A percentile compares a stretch with the other conserved stretches of the same genome.
These are phyloP conservation scores for Drosophila mimica DNA, from an alignment of 2,888 invertebrate species.

Conservation along the genomic window DNA sequence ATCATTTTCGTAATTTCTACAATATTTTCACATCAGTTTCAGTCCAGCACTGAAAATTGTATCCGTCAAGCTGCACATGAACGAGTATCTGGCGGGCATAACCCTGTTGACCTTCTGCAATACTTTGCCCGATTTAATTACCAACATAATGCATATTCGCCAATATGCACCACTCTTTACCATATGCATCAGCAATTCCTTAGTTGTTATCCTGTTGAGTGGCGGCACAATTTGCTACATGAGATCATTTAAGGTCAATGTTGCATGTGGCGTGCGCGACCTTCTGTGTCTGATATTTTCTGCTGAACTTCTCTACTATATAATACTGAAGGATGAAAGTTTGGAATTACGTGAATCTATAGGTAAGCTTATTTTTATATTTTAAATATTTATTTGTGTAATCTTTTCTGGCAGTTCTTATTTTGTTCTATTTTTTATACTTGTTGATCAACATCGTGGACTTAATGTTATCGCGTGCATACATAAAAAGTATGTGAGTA, in stretches of 20 bases:
- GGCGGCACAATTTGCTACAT: conserved; percentile 47
- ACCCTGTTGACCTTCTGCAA: conserved; percentile 53
- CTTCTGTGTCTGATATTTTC: conserved; percentile 38
- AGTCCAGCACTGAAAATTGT: conserved; percentile 42
- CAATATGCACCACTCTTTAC: conserved; percentile 49
- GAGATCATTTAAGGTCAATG: conserved; percentile 50
- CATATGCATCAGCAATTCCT: conserved; percentile 42
- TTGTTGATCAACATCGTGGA: conserved; percentile 40
- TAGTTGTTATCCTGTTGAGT: conserved; percentile 44
- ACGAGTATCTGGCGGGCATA: conserved; percentile 54
- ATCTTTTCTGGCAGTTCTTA: conserved; percentile 18
- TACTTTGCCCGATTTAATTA: conserved; percentile 44
- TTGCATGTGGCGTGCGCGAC: conserved; percentile 35
- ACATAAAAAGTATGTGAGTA: conserved; percentile 35
- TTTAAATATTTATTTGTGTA: background rate
- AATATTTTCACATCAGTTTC: background rate
- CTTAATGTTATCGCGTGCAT: conserved; percentile 16
- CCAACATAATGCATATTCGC: conserved; percentile 57
- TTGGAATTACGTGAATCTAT: conserved; percentile 1
- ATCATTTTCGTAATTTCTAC: background rate
- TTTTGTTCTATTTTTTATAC: conserved; percentile 27
- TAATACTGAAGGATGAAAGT: conserved; percentile 12
- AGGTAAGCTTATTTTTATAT: conserved; percentile 1
- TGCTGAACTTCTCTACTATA: conserved; percentile 14
- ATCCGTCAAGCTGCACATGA: conserved; percentile 43